These are phyloP conservation scores for Tenualosa thibaudeaui DNA, from an alignment of 2,797 vertebrate species.

Conservation along the genomic window DNA sequence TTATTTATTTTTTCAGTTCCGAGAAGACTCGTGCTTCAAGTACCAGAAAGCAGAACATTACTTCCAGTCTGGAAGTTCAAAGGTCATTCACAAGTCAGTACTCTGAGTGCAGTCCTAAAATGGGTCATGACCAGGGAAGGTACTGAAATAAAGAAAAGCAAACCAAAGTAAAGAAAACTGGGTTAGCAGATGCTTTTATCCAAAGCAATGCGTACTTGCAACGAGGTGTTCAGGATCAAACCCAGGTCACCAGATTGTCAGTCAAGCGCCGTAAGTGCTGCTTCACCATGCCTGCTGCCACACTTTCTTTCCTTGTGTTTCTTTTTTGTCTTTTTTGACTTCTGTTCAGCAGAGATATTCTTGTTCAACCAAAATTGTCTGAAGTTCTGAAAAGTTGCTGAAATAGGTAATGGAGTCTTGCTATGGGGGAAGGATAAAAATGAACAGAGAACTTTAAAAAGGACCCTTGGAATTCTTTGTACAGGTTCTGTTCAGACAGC, in stretches of 20 bases:
- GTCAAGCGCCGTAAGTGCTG: too few relatives aligned
- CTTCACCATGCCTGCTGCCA: neutral
- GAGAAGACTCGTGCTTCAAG: constrained; percentile 4
- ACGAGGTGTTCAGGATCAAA: too few relatives aligned
- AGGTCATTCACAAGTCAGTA: neutral
- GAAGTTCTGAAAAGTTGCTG: neutral
- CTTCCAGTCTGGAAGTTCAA: constrained; percentile 8
- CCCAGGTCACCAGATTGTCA: too few relatives aligned
- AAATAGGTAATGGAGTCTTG: neutral
- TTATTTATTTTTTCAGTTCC: neutral
- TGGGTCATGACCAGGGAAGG: neutral
- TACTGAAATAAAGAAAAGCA: neutral
- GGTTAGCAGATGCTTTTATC: too few relatives aligned
- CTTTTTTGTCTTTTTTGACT: neutral
- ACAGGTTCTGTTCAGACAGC: neutral
- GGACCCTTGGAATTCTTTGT: neutral
- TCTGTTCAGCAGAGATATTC: neutral
- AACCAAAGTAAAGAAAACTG: too few relatives aligned
- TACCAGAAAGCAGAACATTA: constrained; percentile 4
- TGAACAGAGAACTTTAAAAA: constrained; percentile 27
- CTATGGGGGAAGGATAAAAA: constrained; percentile 13
- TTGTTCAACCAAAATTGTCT: neutral
- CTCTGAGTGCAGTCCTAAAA: neutral
- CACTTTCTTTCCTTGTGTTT: neutral
- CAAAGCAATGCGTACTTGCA: too few relatives aligned